These are phyloP conservation scores for Epirrita christyi DNA, from an alignment of 2,888 invertebrate species.

Conservation along the genomic window DNA sequence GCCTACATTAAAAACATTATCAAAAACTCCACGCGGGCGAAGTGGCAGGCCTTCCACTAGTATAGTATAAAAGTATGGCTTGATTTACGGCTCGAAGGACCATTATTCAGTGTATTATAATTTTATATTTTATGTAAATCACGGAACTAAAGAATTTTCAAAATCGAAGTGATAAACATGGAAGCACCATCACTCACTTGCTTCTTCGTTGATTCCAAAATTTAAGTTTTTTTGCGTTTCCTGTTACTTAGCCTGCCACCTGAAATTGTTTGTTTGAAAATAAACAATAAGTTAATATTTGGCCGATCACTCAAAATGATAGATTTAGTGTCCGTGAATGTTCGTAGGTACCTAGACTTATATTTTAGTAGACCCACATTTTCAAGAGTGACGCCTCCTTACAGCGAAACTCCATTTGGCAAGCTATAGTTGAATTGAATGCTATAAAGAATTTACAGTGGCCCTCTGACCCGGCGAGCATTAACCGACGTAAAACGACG, in stretches of 20 bases:
- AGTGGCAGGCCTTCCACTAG: no score
- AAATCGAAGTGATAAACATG: background rate
- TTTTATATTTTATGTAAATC: conserved; percentile 5
- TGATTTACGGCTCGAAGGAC: conserved; percentile 41
- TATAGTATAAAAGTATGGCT: background rate
- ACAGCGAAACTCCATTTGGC: conserved; percentile 66
- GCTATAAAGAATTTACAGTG: conserved; percentile 55
- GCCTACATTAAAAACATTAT: no score
- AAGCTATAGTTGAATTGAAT: conserved; percentile 51
- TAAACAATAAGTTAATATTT: no score
- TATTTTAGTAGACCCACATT: conserved; percentile 38
- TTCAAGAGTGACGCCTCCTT: conserved; percentile 45
- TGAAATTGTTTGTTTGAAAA: no score
- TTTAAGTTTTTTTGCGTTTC: no score
- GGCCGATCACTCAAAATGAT: no score
- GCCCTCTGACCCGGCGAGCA: conserved; percentile 49
- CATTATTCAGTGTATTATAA: conserved; percentile 52
- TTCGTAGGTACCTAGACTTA: conserved; percentile 10
- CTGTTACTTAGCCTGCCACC: no score
- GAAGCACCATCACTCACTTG: no score
- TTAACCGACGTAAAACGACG: conserved; percentile 48
- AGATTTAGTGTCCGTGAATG: no score
- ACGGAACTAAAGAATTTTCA: background rate
- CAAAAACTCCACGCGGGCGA: no score
- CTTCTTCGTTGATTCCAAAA: no score